Percentiles rank a stretch among this genome's conserved stretches.
Conservation (phyloP, 2,888 invertebrate species). For the Tinea semifulvella region DNA sequence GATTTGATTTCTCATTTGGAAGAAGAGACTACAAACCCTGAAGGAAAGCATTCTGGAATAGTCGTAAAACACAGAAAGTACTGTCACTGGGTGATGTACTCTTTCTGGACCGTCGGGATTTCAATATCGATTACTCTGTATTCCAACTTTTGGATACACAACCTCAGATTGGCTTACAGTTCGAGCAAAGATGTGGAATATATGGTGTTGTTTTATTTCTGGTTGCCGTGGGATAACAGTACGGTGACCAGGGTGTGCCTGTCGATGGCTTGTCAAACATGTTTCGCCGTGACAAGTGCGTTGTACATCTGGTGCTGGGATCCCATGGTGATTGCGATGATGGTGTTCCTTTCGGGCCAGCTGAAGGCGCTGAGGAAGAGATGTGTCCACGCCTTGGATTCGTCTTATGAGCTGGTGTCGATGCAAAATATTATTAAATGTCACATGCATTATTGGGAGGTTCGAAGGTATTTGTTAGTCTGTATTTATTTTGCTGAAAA, state of each 20-base stretch:
- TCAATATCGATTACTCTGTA: not conserved
- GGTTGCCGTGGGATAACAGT: not conserved
- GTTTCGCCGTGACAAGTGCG: not conserved
- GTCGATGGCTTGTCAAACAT: not conserved
- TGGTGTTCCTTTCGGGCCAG: slow-evolving; percentile 47
- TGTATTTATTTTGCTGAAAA: too few species aligned
- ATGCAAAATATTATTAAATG: slow-evolving; percentile 33
- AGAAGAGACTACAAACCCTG: not conserved
- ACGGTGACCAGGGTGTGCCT: not conserved
- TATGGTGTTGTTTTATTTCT: not conserved
- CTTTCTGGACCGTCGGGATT: too few species aligned
- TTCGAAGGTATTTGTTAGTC: not conserved
- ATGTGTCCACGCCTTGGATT: slow-evolving; percentile 23
- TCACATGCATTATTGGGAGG: slow-evolving; percentile 27
- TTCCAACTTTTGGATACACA: too few species aligned
- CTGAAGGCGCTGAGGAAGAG: slow-evolving; percentile 31
- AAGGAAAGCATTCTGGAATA: not conserved
- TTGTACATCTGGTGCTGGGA: not conserved
- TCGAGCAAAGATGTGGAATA: not conserved
- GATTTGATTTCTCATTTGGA: slow-evolving; percentile 4
- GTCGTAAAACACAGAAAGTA: slow-evolving; percentile 12
- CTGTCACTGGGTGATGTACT: not conserved
- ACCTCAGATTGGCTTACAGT: not conserved
- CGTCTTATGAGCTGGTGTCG: slow-evolving; percentile 20
- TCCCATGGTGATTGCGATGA: slow-evolving; percentile 23